Evolutionary conservation across 2,888 invertebrate species (phyloP), one percentile per base, ranked within the genome.

Genomic region (Micoletzkya japonica): DNA sequence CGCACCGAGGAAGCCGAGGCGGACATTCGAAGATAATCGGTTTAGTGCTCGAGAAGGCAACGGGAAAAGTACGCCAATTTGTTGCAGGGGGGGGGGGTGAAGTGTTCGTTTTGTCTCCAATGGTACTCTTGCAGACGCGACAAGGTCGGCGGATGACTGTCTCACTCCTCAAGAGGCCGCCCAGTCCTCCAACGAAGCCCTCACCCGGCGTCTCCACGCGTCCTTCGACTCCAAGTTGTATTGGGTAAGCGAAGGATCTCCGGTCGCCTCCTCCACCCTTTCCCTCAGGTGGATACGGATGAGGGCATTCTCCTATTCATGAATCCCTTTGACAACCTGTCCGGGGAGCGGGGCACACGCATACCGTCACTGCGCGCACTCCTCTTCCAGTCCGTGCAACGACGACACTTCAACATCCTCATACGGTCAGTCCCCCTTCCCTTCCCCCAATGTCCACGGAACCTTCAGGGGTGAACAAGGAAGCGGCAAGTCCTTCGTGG

Each of bases 281-380:
- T n/a, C n/a, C n/a, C 37, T 66, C 28, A 66, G 64, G n/a, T 66
- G 24, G 54, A 37, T 34, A 37, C 39, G 0, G 64, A 37, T 7
- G 36, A 14, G 17, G 30, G 28, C 2, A 7, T 54, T 10, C 3
- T 17, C 1, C 26, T 66, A 7, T 78, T 78, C 63, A 71, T 76
- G 24, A 78, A 78, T 58, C 76, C 78, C 0, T 78, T 74, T 61
- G 74, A 75, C 44, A 72, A 76, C 30, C 71, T 78, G 1, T 72
- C 78, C 2, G 73, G 75, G 14, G 54, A 66, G 20, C n/a, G 36
- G 44, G 3, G n/a, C 36, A 24, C 63, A 36, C 52, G 2, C 17
- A 36, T 14, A 24, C 50, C 54, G 3, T 20, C 20, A 2, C 32
- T 24, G 17, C 4, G 10, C 26, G 10, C 17, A 30, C 17, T 66